Evolutionary conservation across 2,797 vertebrate genomes (phyloP).

Genomic region (Menidia menidia): DNA sequence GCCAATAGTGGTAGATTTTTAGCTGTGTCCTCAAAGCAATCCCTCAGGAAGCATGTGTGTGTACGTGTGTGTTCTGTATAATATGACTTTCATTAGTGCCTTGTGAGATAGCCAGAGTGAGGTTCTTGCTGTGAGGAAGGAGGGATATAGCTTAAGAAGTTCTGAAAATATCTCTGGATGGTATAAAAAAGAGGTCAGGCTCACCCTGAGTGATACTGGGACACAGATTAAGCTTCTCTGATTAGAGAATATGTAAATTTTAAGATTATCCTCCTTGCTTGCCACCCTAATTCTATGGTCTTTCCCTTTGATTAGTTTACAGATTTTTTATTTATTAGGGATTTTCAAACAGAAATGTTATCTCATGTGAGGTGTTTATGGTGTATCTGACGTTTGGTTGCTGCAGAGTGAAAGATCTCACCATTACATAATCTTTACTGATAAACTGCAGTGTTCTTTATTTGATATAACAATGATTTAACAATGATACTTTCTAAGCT

Average conservation of each 20-base stretch:
- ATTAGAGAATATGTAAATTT: constrained; percentile 52
- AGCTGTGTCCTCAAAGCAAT: constrained; percentile 11
- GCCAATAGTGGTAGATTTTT: neutral
- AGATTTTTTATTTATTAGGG: neutral
- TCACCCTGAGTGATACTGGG: constrained; percentile 58
- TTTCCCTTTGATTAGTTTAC: neutral
- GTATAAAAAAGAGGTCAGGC: constrained; percentile 66
- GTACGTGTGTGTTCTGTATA: constrained; percentile 21
- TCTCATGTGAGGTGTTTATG: neutral
- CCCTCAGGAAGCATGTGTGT: constrained; percentile 9
- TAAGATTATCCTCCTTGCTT: constrained; percentile 13
- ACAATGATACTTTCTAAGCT: too few relatives aligned
- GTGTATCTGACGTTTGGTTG: neutral
- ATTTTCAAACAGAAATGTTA: neutral
- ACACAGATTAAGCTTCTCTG: constrained; percentile 57
- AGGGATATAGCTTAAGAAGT: constrained; percentile 68
- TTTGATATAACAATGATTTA: too few relatives aligned
- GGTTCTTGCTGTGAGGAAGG: constrained; percentile 62
- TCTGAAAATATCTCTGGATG: constrained; percentile 67
- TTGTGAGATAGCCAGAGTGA: constrained; percentile 48
- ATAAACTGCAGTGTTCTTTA: too few relatives aligned
- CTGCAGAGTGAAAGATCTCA: neutral
- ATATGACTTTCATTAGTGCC: constrained; percentile 63
- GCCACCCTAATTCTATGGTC: constrained; percentile 25
- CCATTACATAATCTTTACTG: neutral